Percentiles rank a stretch among this genome's conserved stretches.
These are phyloP conservation scores for Silurus aristotelis DNA, from an alignment of 2,797 vertebrate species.

Conservation along the genomic window DNA sequence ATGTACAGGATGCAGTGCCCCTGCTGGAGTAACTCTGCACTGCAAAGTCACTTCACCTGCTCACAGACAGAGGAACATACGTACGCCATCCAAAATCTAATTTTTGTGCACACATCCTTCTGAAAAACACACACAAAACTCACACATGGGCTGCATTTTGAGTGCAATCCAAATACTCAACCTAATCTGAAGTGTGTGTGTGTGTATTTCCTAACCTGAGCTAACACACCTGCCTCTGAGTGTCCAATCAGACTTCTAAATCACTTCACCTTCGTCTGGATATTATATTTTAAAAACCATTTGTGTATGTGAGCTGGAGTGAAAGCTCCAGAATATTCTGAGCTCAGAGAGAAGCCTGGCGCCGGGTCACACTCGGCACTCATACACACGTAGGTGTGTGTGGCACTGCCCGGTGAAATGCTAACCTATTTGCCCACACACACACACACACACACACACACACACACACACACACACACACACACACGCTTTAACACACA, in stretches of 20 bases:
- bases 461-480: background rate
- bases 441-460: slow-evolving; percentile 23
- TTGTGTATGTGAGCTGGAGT: background rate
- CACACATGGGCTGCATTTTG: too few relatives aligned
- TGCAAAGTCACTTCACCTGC: slow-evolving; percentile 55
- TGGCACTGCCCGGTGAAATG: slow-evolving; percentile 21
- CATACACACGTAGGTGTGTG: slow-evolving; percentile 39
- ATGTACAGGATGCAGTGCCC: slow-evolving; percentile 68
- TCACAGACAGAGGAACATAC: slow-evolving; percentile 11
- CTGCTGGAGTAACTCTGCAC: slow-evolving; percentile 61
- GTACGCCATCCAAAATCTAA: background rate
- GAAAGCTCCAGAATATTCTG: background rate
- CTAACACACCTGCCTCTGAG: background rate
- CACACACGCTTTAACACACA: slow-evolving; percentile 35
- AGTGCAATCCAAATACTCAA: background rate
- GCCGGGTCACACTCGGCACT: background rate
- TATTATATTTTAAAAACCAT: background rate
- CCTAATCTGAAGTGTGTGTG: background rate
- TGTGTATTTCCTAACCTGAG: background rate
- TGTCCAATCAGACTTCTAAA: background rate
- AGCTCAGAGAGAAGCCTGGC: background rate
- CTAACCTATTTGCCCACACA: slow-evolving; percentile 30
- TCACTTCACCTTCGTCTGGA: background rate
- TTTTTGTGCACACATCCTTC: background rate
- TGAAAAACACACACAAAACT: background rate